Conservation (phyloP, 1,140 invertebrate genomes). For the Neelides sp. region DNA sequence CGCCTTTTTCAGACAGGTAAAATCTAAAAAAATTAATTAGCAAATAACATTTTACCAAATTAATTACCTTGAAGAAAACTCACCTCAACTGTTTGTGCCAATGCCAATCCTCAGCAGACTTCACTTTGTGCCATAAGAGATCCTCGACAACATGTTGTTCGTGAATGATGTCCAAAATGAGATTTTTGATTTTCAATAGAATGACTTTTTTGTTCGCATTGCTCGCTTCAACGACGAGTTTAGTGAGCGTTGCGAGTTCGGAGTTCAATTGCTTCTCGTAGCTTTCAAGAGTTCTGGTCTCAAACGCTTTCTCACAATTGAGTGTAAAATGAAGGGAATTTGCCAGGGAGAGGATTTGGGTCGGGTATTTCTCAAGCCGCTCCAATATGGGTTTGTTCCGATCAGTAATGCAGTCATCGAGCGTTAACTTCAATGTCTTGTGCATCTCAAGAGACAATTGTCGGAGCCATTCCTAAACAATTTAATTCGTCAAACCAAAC, state of each 20-base stretch:
- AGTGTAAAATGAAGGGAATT: constrained; percentile 65
- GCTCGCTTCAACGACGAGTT: constrained; percentile 31
- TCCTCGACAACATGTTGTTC: constrained; percentile 67
- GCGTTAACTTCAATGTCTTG: constrained; percentile 52
- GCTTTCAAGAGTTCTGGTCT: constrained; percentile 46
- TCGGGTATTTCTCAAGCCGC: constrained; percentile 61
- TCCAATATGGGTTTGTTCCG: constrained; percentile 36
- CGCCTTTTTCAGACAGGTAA: constrained; percentile 39
- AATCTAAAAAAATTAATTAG: constrained; percentile 35
- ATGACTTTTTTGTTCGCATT: constrained; percentile 37
- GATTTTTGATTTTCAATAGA: constrained; percentile 53
- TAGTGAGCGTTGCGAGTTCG: constrained; percentile 53
- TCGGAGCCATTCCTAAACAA: constrained; percentile 61
- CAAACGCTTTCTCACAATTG: constrained; percentile 66
- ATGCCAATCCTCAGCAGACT: constrained; percentile 60
- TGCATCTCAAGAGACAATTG: constrained; percentile 69
- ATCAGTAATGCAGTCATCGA: constrained; percentile 57
- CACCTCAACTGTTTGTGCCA: constrained; percentile 94
- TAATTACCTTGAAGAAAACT: constrained; percentile 6
- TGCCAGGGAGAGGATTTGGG: constrained; percentile 62
- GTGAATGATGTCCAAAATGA: constrained; percentile 91
- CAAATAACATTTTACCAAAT: too few species aligned
- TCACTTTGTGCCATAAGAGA: constrained; percentile 54
- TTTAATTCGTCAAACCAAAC: too few species aligned
- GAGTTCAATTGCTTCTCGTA: constrained; percentile 39